Evolutionary conservation across 2,797 vertebrate species (phyloP).

Genomic region (Meda fulgida): DNA sequence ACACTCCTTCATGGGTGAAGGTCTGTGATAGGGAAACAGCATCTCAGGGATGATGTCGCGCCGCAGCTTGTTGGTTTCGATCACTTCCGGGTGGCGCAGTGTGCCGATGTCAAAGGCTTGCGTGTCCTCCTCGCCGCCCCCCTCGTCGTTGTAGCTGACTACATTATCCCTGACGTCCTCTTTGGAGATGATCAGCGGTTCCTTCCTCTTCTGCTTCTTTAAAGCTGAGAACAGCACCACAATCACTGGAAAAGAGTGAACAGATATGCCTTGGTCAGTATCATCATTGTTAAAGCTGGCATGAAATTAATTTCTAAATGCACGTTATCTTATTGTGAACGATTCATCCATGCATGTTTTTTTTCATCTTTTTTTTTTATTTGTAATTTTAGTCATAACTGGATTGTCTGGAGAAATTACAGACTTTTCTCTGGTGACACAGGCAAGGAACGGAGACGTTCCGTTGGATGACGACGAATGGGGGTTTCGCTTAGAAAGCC

Average conservation of each 20-base stretch:
- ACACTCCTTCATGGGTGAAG: constrained; percentile 80
- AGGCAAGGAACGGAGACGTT: too few relatives aligned
- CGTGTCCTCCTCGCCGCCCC: constrained; percentile 87
- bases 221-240: constrained; percentile 87
- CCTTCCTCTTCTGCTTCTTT: constrained; percentile 85
- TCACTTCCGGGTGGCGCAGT: constrained; percentile 81
- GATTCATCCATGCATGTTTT: background rate
- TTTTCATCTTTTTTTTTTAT: background rate
- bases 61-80: constrained; percentile 82
- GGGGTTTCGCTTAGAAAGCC: too few relatives aligned
- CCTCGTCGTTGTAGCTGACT: constrained; percentile 89
- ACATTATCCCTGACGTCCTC: constrained; percentile 90
- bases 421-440: background rate
- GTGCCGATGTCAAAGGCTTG: constrained; percentile 90
- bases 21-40: constrained; percentile 79
- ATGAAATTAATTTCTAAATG: background rate
- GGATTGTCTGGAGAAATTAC: background rate
- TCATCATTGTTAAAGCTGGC: background rate
- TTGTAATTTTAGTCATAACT: background rate
- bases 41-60: constrained; percentile 85
- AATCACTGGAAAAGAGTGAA: constrained; percentile 57
- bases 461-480: too few relatives aligned
- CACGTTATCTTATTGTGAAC: background rate
- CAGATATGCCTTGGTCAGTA: background rate
- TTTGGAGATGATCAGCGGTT: constrained; percentile 87